Conservation (phyloP, 2,113 vertebrate species). For the Perca fluviatilis region DNA sequence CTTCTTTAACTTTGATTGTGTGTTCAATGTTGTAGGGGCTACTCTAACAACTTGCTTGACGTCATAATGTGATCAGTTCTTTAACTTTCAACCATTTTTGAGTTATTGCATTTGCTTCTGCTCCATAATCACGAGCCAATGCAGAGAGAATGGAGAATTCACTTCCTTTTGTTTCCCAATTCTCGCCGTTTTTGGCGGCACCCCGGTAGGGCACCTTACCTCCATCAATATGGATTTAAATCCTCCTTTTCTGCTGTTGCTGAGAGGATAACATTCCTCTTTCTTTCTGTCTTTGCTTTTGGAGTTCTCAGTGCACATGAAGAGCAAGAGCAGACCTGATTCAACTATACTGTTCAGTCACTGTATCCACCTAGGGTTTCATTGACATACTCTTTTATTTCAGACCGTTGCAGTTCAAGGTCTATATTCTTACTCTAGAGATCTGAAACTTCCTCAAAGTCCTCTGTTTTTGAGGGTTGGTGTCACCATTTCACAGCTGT, state of each 20-base stretch:
- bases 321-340: not conserved
- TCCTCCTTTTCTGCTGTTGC: not conserved
- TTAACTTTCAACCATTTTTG: not conserved
- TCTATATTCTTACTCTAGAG: constrained; percentile 7
- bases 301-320: not conserved
- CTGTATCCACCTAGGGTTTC: constrained; percentile 27
- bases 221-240: not conserved
- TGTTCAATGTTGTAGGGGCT: not conserved
- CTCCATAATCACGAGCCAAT: not conserved
- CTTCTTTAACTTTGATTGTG: not conserved
- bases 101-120: not conserved
- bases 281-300: constrained; percentile 3
- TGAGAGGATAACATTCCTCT: not conserved
- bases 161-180: not conserved
- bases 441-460: not conserved
- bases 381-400: constrained; percentile 1
- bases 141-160: not conserved
- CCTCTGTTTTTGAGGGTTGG: too few relatives aligned
- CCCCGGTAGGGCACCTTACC: not conserved
- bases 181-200: not conserved
- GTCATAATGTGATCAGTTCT: not conserved
- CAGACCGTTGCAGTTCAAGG: not conserved
- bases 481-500: not conserved
- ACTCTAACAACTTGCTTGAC: not conserved
- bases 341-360: not conserved